phyloP scores from a whole-genome alignment of 2,888 invertebrate species.

The Dolichomitus sp. region DNA sequence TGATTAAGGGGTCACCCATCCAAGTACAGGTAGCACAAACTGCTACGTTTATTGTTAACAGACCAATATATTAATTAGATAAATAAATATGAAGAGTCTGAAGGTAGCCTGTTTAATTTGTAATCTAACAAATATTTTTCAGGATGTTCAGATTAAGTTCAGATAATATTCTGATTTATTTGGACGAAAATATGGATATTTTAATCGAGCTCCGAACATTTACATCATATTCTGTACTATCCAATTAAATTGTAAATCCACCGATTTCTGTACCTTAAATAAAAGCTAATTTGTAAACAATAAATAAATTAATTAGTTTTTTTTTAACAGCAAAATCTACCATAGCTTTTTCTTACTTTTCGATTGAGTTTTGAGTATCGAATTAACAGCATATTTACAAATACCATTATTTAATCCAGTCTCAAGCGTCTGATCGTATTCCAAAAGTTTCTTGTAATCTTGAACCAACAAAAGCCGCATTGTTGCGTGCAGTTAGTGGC shows the following conservation, averaged over 20 bases:
- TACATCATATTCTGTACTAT: no score
- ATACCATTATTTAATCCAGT: not conserved
- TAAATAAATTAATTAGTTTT: not conserved
- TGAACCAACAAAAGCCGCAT: slow-evolving; percentile 25
- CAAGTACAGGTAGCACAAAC: no score
- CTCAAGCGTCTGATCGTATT: not conserved
- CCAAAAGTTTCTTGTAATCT: not conserved
- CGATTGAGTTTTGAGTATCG: not conserved
- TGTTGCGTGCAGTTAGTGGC: slow-evolving; percentile 20
- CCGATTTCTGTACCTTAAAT: not conserved
- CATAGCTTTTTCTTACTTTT: not conserved
- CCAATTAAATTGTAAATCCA: not conserved
- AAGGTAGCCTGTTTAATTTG: no score
- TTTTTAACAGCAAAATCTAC: not conserved
- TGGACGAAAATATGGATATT: no score
- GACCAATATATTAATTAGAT: no score
- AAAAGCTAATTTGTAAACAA: not conserved
- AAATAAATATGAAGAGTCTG: no score
- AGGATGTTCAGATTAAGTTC: no score
- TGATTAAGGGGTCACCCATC: no score
- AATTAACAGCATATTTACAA: not conserved
- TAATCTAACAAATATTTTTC: no score
- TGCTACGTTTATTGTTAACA: no score
- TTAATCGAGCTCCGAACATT: no score
- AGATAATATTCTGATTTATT: no score